Evolutionary conservation across 2,113 vertebrate species (phyloP), one percentile per base, ranked within the genome.

Genomic region (Amphiprion percula): DNA sequence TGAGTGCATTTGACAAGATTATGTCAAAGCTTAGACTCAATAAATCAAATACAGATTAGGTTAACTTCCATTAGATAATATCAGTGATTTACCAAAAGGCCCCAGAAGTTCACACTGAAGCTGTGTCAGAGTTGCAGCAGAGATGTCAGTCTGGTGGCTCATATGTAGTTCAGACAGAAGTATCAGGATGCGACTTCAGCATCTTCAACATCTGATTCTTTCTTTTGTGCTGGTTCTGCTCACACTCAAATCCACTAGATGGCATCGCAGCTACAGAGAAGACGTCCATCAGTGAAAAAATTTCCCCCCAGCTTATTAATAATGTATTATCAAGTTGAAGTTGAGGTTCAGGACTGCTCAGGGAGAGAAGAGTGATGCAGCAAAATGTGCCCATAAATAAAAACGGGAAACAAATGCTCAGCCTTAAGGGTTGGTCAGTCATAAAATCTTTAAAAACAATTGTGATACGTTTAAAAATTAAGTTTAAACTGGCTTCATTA

Each of bases 241-340:
- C 74, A 62, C 7, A 19, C 61, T 50, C 19, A 24, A 24, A 2
- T 73, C 90, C 90, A 83, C 79, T 28, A 86, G 91, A 54, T 79
- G 84, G 71, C 74, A 11, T 0, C 54, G 39, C 12, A 76, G 56
- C 6, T 39, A 8, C 5, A 63, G 1, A 17, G 15, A 58, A 11
- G 41, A 28, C 54, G 26, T n/a, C 19, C 14, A 41, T 11, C 9
- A 63, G 14, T 21, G 52, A 1, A 54, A 24, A 26, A 11, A 26
- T 55, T 26, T 14, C 12, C 26, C 10, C 26, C 24, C 41, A 44
- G 41, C 41, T 44, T 12, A 44, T 44, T 15, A 19, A 19, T 50
- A 50, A 50, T 50, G 19, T n/a, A 19, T 37, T 37, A 15, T 44
- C 8, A 44, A 14, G 41, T 44, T 44, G 41, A 44, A 14, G 41